phyloP scores from a whole-genome alignment of 2,888 invertebrate species.

The Strigamia transsilvanica region DNA sequence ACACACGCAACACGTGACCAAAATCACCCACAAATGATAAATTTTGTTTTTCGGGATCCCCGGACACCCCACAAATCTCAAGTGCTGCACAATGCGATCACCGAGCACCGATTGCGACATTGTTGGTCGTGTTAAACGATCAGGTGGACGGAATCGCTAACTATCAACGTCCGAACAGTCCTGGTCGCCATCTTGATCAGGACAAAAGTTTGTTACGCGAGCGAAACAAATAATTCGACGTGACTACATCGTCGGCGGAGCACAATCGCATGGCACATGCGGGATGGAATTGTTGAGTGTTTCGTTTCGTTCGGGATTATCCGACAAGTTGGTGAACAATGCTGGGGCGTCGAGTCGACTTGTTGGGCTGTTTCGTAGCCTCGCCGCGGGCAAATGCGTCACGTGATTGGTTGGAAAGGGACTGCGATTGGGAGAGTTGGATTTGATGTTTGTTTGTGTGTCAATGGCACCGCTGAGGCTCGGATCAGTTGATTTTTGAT shows the following conservation, averaged over 20 bases:
- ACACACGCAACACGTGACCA: background rate
- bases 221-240: background rate
- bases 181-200: conserved; percentile 1
- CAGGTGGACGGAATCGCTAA: background rate
- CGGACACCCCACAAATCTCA: background rate
- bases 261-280: background rate
- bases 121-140: background rate
- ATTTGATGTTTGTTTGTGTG: background rate
- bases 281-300: background rate
- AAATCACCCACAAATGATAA: background rate
- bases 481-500: too few relatives aligned
- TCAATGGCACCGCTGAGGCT: background rate
- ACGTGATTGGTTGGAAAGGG: background rate
- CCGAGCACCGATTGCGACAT: background rate
- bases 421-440: background rate
- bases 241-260: background rate
- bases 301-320: background rate
- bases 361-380: background rate
- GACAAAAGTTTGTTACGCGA: background rate
- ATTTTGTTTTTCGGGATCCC: background rate
- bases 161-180: background rate
- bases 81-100: background rate
- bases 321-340: background rate
- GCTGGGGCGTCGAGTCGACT: background rate
- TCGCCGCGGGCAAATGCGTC: background rate